phyloP scores from a whole-genome alignment of 2,113 vertebrate species.

The Crocuta crocuta region DNA sequence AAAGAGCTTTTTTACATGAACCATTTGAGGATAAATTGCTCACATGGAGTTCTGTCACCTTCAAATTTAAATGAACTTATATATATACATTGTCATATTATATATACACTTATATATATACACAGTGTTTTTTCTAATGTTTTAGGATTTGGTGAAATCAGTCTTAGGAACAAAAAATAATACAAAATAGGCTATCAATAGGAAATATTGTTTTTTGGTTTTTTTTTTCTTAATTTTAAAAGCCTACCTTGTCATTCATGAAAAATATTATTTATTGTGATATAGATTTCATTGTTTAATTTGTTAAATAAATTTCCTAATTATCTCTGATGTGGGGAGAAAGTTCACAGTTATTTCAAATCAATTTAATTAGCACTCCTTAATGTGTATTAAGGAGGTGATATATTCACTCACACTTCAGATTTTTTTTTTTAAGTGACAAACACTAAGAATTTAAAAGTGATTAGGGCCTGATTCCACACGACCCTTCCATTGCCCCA shows the following conservation, averaged over 20 bases:
- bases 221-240: slow-evolving; percentile 19
- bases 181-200: neutral
- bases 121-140: neutral
- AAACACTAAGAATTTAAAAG: neutral
- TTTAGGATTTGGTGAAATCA: neutral
- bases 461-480: neutral
- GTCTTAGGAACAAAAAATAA: neutral
- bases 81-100: neutral
- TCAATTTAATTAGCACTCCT: slow-evolving; percentile 15
- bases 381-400: neutral
- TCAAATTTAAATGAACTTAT: neutral
- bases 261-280: neutral
- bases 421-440: neutral
- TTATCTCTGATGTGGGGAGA: neutral
- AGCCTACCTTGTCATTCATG: neutral
- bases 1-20: neutral
- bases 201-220: neutral
- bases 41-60: neutral
- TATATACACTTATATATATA: no score
- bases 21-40: neutral
- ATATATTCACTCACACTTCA: neutral
- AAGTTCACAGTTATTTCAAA: neutral
- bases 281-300: neutral
- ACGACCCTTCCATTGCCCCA: neutral
- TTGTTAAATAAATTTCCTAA: neutral